Evolutionary conservation across 2,797 vertebrate species (phyloP).

Genomic region (Protonibea diacanthus): DNA sequence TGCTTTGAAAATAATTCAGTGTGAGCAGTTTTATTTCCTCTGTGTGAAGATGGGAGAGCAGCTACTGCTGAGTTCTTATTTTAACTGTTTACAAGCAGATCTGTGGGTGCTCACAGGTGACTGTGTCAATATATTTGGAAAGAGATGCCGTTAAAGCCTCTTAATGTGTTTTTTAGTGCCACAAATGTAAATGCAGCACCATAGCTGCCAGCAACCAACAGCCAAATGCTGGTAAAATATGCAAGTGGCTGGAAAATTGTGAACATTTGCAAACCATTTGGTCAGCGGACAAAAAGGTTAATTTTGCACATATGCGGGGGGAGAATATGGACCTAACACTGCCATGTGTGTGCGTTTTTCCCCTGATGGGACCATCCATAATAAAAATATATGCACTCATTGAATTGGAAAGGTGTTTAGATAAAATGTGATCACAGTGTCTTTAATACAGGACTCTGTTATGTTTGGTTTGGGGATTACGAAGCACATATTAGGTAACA

Average conservation of each 20-base stretch:
- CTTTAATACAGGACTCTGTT: slow-evolving; percentile 5
- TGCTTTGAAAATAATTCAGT: neutral
- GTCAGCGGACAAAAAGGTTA: too few relatives aligned
- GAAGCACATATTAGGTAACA: slow-evolving; percentile 26
- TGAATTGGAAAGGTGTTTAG: slow-evolving; percentile 18
- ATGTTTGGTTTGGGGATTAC: slow-evolving; percentile 11
- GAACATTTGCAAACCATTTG: too few relatives aligned
- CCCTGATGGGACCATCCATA: neutral
- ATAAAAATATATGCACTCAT: slow-evolving; percentile 28
- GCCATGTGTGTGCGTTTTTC: neutral
- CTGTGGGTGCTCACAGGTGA: neutral
- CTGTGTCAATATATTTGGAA: slow-evolving; percentile 4
- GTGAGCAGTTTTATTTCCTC: neutral
- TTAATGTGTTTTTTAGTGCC: neutral
- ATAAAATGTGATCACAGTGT: slow-evolving; percentile 11
- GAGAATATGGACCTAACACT: neutral
- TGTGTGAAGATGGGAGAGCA: neutral
- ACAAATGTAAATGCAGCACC: slow-evolving; percentile 5
- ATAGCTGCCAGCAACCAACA: neutral
- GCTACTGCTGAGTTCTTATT: neutral
- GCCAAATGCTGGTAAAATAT: too few relatives aligned
- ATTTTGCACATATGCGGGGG: neutral
- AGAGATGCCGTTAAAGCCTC: neutral
- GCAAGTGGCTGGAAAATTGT: too few relatives aligned
- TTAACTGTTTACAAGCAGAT: neutral